phyloP scores from a whole-genome alignment of 2,888 invertebrate species.

The Hyposoter didymator region DNA sequence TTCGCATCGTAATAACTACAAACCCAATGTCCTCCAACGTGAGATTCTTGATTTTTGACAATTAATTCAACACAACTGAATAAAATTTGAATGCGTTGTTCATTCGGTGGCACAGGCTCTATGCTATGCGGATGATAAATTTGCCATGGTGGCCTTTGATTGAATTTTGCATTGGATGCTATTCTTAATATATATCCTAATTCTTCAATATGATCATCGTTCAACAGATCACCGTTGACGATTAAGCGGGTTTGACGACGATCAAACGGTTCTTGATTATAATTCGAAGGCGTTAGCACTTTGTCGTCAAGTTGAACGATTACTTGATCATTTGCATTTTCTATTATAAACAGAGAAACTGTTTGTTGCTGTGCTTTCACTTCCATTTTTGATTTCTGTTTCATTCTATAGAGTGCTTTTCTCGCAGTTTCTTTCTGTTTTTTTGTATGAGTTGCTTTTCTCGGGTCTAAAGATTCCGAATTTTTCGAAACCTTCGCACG shows the following conservation, averaged over 20 bases:
- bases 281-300: neutral
- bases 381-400: neutral
- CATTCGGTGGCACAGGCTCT: constrained; percentile 36
- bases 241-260: neutral
- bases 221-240: constrained; percentile 24
- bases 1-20: constrained; percentile 57
- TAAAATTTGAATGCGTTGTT: constrained; percentile 65
- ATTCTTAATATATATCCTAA: constrained; percentile 43
- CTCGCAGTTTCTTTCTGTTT: neutral
- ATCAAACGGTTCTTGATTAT: neutral
- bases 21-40: constrained; percentile 55
- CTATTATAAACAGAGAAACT: neutral
- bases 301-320: neutral
- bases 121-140: constrained; percentile 46
- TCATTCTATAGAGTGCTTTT: neutral
- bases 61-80: constrained; percentile 48
- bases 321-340: neutral
- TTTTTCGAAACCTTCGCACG: too few species aligned
- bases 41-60: neutral
- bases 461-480: too few species aligned
- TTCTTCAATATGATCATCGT: constrained; percentile 50
- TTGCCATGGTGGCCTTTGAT: constrained; percentile 13
- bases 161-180: constrained; percentile 39
- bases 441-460: too few species aligned
- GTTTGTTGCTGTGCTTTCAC: neutral